phyloP scores from a whole-genome alignment of 2,113 vertebrate genomes.

The Microtus richardsoni region DNA sequence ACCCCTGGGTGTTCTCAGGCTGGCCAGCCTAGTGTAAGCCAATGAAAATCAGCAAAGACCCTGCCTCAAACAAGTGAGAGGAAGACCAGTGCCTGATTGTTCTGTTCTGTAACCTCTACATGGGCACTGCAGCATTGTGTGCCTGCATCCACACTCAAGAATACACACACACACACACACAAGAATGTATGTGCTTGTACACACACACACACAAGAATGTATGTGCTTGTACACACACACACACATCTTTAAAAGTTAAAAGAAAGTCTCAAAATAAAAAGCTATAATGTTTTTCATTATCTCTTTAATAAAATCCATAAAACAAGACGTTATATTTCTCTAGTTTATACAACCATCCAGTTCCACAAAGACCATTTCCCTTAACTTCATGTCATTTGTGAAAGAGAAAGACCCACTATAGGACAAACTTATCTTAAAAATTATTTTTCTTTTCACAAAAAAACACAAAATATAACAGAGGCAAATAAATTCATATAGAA shows the following conservation, averaged over 20 bases:
- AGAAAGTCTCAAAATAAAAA: constrained; percentile 51
- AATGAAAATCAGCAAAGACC: background rate
- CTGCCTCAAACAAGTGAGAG: background rate
- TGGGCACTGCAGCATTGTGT: background rate
- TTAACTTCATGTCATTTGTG: constrained; percentile 36
- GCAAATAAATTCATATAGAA: constrained; percentile 1
- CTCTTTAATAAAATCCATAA: constrained; percentile 53
- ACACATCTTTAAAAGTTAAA: background rate
- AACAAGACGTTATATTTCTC: constrained; percentile 61
- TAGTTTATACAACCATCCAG: constrained; percentile 24
- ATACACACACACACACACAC: background rate
- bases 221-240: background rate
- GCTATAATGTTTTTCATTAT: constrained; percentile 52
- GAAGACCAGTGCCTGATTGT: background rate
- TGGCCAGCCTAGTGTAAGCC: background rate
- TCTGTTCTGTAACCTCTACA: background rate
- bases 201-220: background rate
- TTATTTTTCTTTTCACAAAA: background rate
- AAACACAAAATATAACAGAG: background rate
- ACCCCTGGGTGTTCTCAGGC: background rate
- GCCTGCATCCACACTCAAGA: background rate
- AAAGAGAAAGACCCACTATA: background rate
- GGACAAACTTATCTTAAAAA: constrained; percentile 7
- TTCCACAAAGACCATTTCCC: constrained; percentile 41
- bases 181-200: background rate